Evolutionary conservation across 2,888 invertebrate genomes (phyloP).

Genomic region (Ferdinandea cuprea): DNA sequence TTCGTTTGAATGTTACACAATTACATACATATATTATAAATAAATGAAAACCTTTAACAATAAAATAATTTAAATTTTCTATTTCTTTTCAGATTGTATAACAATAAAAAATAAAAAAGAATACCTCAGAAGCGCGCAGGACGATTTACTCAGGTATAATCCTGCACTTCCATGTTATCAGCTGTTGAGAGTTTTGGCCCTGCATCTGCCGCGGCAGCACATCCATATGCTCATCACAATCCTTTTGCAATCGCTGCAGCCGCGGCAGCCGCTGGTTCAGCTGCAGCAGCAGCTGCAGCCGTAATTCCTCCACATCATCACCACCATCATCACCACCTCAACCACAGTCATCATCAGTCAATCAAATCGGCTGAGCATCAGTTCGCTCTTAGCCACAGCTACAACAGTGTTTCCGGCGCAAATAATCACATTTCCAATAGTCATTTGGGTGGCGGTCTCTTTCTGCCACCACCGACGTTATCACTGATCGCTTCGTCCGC

Average conservation of each 20-base stretch:
- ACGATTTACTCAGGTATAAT: constrained; percentile 41
- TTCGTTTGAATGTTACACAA: no score
- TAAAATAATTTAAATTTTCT: not conserved
- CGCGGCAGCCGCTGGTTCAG: constrained; percentile 77
- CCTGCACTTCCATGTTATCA: constrained; percentile 78
- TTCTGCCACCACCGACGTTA: constrained; percentile 65
- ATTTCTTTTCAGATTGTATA: constrained; percentile 20
- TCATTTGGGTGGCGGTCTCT: constrained; percentile 57
- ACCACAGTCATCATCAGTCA: constrained; percentile 52
- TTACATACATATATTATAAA: no score
- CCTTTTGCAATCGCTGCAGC: constrained; percentile 78
- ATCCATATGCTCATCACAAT: constrained; percentile 77
- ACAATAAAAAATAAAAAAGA: no score
- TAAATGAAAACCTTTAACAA: no score
- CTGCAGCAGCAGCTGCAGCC: constrained; percentile 76
- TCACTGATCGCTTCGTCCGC: constrained; percentile 54
- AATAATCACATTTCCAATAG: constrained; percentile 61
- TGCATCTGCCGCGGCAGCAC: constrained; percentile 76
- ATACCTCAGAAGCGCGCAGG: constrained; percentile 12
- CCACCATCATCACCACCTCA: constrained; percentile 56
- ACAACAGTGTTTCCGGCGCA: constrained; percentile 49
- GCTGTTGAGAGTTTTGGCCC: constrained; percentile 78
- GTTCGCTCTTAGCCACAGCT: constrained; percentile 50
- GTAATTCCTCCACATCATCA: constrained; percentile 73
- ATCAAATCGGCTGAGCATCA: constrained; percentile 66